Percentiles rank a stretch among this genome's conserved stretches.
phyloP scores from a whole-genome alignment of 2,888 invertebrate species.

The Megaustenia siamemsis region DNA sequence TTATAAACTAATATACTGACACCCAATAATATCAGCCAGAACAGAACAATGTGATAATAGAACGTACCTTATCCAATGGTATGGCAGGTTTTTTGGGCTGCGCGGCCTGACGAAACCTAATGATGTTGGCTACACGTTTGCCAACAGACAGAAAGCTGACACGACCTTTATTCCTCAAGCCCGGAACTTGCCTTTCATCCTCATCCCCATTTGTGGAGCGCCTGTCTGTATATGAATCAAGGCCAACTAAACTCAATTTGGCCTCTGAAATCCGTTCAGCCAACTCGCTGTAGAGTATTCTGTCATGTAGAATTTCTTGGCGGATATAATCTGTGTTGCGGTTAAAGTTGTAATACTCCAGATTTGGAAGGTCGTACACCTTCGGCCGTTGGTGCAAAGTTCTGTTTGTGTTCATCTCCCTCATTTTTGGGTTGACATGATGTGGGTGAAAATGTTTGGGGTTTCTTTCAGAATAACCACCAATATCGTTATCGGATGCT shows the following conservation, averaged over 20 bases:
- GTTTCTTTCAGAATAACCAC: no score
- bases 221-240: not conserved
- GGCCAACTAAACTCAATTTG: not conserved
- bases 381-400: not conserved
- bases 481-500: no score
- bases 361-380: not conserved
- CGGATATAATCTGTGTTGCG: not conserved
- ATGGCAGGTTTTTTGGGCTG: not conserved
- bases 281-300: not conserved
- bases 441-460: no score
- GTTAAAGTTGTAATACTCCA: not conserved
- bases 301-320: not conserved
- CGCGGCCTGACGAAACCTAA: constrained; percentile 6
- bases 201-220: not conserved
- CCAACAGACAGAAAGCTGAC: constrained; percentile 19
- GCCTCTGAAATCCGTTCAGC: constrained; percentile 3
- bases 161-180: not conserved
- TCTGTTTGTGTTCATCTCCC: no score
- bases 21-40: not conserved
- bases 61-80: not conserved
- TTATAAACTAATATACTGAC: not conserved
- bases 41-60: not conserved
- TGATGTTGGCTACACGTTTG: constrained; percentile 9
- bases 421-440: no score
- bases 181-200: no score